These are phyloP conservation scores for Morpho achilles DNA, from an alignment of 2,888 invertebrate genomes.

Conservation along the genomic window DNA sequence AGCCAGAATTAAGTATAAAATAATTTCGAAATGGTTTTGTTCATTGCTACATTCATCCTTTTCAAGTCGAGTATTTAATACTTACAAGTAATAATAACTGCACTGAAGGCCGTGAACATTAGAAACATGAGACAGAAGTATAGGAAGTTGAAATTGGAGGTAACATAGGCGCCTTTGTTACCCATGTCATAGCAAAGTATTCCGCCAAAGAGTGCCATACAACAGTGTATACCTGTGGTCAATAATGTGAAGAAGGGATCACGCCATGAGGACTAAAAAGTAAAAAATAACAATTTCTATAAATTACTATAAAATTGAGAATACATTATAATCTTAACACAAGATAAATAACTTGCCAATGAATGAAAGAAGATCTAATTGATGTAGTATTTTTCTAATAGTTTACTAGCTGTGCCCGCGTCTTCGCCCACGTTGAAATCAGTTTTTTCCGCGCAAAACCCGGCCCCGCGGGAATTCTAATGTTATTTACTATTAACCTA, in stretches of 20 bases:
- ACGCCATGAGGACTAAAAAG: constrained; percentile 79
- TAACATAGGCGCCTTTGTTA: constrained; percentile 88
- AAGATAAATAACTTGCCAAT: too few relatives aligned
- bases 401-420: too few relatives aligned
- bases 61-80: constrained; percentile 1
- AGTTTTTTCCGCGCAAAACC: too few relatives aligned
- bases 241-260: constrained; percentile 87
- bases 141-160: constrained; percentile 92
- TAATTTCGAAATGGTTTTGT: too few relatives aligned
- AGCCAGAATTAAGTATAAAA: too few relatives aligned
- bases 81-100: constrained; percentile 85
- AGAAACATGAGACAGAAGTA: constrained; percentile 96
- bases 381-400: background rate
- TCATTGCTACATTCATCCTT: too few relatives aligned
- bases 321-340: too few relatives aligned
- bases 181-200: constrained; percentile 91
- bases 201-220: constrained; percentile 90
- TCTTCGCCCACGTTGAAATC: too few relatives aligned
- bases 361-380: background rate
- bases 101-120: constrained; percentile 96
- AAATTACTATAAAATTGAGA: too few relatives aligned
- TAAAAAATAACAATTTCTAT: constrained; percentile 2
- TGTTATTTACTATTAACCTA: too few relatives aligned
- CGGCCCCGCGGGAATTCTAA: too few relatives aligned
- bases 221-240: constrained; percentile 87